Conservation (phyloP, 2,797 vertebrate species). For the Champsocephalus esox region DNA sequence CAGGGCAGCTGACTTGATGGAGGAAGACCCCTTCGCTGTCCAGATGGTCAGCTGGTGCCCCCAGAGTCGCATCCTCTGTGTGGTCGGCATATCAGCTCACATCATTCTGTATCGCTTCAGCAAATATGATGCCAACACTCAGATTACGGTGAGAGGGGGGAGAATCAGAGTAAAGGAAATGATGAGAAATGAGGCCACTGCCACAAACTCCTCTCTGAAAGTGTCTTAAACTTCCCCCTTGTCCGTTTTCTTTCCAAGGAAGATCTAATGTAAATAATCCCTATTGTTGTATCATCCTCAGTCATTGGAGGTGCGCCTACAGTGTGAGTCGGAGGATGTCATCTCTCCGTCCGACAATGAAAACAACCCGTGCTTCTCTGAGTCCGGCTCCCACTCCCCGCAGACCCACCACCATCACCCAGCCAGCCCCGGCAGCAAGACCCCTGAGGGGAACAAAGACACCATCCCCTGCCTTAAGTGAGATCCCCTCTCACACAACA, state of each 20-base stretch:
- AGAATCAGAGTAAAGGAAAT: neutral
- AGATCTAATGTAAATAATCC: neutral
- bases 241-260: neutral
- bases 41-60: slow-evolving; percentile 98
- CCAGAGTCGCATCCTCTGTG: slow-evolving; percentile 95
- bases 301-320: slow-evolving; percentile 94
- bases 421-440: slow-evolving; percentile 88
- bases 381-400: slow-evolving; percentile 89
- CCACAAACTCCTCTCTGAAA: neutral
- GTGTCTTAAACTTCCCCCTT: neutral
- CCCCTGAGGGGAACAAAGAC: slow-evolving; percentile 90
- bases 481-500: slow-evolving; percentile 42
- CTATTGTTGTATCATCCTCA: slow-evolving; percentile 60
- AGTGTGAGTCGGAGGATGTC: slow-evolving; percentile 92
- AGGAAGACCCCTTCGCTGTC: slow-evolving; percentile 96
- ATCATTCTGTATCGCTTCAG: slow-evolving; percentile 96
- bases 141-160: slow-evolving; percentile 91
- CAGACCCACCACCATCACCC: slow-evolving; percentile 88
- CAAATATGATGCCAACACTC: slow-evolving; percentile 93
- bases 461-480: slow-evolving; percentile 93
- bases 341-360: slow-evolving; percentile 92
- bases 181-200: neutral
- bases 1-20: slow-evolving; percentile 89
- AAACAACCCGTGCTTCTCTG: slow-evolving; percentile 89
- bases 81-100: slow-evolving; percentile 94